phyloP scores from a whole-genome alignment of 2,888 invertebrate genomes.

The Lasius platythorax region DNA sequence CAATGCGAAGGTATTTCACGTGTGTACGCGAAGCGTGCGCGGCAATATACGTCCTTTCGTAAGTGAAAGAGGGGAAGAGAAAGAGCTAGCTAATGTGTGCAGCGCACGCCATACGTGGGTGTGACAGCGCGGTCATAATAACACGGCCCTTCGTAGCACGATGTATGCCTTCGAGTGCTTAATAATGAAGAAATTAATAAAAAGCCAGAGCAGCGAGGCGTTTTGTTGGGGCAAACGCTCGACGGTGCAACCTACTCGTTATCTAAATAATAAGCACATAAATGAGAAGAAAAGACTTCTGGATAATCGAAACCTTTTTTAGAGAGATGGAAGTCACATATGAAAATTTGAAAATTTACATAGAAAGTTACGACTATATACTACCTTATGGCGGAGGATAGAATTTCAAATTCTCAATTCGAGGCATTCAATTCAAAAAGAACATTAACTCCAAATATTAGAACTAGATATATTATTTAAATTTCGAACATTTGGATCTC shows the following conservation, averaged over 20 bases:
- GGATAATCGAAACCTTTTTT: conserved; percentile 1
- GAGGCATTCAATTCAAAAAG: not conserved
- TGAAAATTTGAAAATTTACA: not conserved
- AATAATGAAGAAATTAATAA: conserved; percentile 71
- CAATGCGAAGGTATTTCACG: conserved; percentile 62
- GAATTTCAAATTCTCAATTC: not conserved
- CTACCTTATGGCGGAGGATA: not conserved
- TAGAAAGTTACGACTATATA: not conserved
- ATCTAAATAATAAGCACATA: not conserved
- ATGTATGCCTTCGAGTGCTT: conserved; percentile 31
- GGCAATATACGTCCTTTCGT: conserved; percentile 59
- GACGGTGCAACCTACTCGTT: conserved; percentile 35
- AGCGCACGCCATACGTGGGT: conserved; percentile 83
- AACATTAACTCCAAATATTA: not conserved
- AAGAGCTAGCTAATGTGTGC: conserved; percentile 73
- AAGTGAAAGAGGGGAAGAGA: conserved; percentile 57
- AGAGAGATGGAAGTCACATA: not conserved
- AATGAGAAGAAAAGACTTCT: not conserved
- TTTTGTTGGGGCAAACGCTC: conserved; percentile 44
- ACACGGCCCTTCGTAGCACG: conserved; percentile 41
- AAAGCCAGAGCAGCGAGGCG: conserved; percentile 54
- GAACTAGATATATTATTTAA: not conserved
- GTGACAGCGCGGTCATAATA: conserved; percentile 68
- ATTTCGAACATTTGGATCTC: not conserved
- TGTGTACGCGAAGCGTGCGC: conserved; percentile 34